These are phyloP conservation scores for Halcyon leucocephala DNA, from an alignment of 2,797 vertebrate genomes.

Conservation along the genomic window DNA sequence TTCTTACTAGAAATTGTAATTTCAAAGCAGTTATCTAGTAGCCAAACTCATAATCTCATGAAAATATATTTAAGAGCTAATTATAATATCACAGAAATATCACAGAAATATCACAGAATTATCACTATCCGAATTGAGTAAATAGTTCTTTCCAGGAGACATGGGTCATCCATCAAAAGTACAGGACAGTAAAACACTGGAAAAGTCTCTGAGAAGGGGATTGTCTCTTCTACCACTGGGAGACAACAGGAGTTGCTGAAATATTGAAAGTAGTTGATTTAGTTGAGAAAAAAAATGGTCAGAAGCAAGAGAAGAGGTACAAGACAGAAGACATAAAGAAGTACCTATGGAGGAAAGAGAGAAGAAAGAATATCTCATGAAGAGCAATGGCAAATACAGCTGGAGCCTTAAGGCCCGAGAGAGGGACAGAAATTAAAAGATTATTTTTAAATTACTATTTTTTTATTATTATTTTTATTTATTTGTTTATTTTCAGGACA, in stretches of 20 bases:
- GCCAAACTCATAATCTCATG: neutral
- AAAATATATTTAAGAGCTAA: neutral
- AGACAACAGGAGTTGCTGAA: neutral
- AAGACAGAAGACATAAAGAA: neutral
- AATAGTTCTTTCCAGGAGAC: neutral
- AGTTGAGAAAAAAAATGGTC: neutral
- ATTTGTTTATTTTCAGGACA: neutral
- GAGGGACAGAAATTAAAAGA: neutral
- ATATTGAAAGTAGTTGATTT: neutral
- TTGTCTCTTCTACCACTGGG: neutral
- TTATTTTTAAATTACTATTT: too few relatives aligned
- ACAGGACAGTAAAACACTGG: neutral
- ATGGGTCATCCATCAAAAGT: neutral
- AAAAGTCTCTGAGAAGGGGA: neutral
- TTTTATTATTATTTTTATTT: neutral
- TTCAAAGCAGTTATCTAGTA: neutral
- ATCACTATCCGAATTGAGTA: neutral
- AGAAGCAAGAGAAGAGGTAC: neutral
- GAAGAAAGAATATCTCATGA: neutral
- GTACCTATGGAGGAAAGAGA: neutral
- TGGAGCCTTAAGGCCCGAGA: neutral
- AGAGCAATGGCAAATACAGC: neutral
- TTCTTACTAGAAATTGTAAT: neutral
- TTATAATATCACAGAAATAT: neutral
- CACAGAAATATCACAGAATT: too few relatives aligned